A percentile compares a stretch with the other conserved stretches of the same genome.
Evolutionary conservation across 2,797 vertebrate species (phyloP).

Genomic region (Phoeniculus purpureus): DNA sequence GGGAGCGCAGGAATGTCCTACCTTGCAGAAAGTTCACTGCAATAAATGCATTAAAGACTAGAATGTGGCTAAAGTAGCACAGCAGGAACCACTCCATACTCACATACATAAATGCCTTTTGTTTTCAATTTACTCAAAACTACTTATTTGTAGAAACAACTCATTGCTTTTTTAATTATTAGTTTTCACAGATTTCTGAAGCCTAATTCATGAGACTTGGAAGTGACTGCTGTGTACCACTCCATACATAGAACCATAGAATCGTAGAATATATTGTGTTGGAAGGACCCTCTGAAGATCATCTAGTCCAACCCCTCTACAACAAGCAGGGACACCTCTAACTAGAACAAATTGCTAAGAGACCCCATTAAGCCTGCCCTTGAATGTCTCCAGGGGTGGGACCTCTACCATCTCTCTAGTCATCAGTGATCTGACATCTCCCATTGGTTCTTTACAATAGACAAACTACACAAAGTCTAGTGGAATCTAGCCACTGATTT

Average conservation of each 20-base stretch:
- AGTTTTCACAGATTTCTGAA: neutral
- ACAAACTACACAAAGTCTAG: neutral
- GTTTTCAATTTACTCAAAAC: neutral
- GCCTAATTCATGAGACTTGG: neutral
- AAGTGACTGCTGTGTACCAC: neutral
- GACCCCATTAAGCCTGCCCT: too few relatives aligned
- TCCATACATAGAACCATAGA: neutral
- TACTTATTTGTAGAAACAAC: neutral
- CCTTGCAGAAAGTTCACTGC: neutral
- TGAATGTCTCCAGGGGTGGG: too few relatives aligned
- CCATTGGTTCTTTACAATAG: neutral
- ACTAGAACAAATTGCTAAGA: too few relatives aligned
- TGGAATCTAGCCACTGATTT: neutral
- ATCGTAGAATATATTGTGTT: too few relatives aligned
- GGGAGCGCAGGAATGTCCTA: neutral
- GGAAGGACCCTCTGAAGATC: too few relatives aligned
- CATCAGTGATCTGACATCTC: neutral
- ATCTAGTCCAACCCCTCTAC: too few relatives aligned
- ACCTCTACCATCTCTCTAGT: too few relatives aligned
- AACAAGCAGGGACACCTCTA: too few relatives aligned
- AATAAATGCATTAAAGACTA: neutral
- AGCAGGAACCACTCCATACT: neutral
- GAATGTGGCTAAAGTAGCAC: neutral
- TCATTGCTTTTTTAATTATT: neutral
- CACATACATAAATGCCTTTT: neutral